Percentiles rank a stretch among this genome's conserved stretches.
These are phyloP conservation scores for Lasioglossum albipes DNA, from an alignment of 1,140 invertebrate species.

Conservation along the genomic window DNA sequence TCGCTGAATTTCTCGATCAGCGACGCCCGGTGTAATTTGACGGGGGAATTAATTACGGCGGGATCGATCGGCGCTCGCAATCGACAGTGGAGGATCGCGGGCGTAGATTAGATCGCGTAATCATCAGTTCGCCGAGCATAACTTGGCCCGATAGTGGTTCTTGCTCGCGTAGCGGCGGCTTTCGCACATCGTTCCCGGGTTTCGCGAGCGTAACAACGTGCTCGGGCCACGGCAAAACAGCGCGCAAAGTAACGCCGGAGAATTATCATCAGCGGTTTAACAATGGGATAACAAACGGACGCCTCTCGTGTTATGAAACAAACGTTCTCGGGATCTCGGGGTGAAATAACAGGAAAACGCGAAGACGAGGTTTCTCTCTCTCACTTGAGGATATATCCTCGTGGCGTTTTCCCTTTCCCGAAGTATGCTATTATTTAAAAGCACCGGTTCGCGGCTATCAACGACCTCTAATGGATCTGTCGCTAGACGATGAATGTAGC, in stretches of 20 bases:
- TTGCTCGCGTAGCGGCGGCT: constrained; percentile 2
- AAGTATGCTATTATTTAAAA: not conserved
- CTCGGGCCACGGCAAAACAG: not conserved
- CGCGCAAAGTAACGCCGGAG: not conserved
- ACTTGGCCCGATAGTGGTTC: constrained; percentile 34
- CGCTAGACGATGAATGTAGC: not conserved
- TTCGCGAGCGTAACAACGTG: not conserved
- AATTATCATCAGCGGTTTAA: not conserved
- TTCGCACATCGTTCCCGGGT: constrained; percentile 3
- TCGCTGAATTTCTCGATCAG: no score
- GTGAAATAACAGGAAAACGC: not conserved
- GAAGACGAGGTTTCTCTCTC: not conserved
- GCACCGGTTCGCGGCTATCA: not conserved
- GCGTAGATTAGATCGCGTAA: constrained; percentile 28
- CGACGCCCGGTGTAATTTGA: not conserved
- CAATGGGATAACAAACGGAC: not conserved
- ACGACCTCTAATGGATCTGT: constrained; percentile 28
- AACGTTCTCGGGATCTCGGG: not conserved
- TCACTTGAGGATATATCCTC: no score
- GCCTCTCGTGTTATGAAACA: not conserved
- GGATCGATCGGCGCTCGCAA: not conserved
- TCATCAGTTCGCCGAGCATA: constrained; percentile 10
- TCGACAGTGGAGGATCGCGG: constrained; percentile 12
- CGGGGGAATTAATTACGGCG: not conserved
- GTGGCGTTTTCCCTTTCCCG: no score